Conservation (phyloP, 2,113 vertebrate species). For the Muscicapa adusta region DNA sequence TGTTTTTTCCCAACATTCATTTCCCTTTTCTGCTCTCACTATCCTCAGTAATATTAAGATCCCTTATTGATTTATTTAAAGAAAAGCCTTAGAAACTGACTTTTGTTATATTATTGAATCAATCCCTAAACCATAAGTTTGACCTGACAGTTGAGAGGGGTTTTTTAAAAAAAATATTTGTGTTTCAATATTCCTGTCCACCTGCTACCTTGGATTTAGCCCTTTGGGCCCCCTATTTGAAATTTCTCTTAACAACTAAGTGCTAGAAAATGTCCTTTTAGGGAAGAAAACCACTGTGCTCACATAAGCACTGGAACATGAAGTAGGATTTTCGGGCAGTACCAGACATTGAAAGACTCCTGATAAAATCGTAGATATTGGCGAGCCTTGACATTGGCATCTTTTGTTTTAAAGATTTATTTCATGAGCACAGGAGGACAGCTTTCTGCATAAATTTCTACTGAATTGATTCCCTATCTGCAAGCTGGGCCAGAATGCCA, state of each 20-base stretch:
- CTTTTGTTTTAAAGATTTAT: neutral
- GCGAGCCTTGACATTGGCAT: neutral
- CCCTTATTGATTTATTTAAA: neutral
- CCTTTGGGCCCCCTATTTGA: neutral
- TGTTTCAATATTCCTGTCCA: neutral
- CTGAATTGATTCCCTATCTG: neutral
- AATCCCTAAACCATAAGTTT: neutral
- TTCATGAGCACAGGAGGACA: neutral
- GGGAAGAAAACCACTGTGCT: neutral
- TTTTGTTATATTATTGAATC: neutral
- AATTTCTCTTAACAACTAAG: neutral
- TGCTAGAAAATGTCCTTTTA: neutral
- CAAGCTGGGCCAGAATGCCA: neutral
- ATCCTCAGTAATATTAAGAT: neutral
- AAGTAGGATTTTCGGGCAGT: neutral
- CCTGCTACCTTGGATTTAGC: neutral
- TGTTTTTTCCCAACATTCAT: neutral
- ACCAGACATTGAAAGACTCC: neutral
- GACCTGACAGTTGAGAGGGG: neutral
- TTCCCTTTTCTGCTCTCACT: neutral
- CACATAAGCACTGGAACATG: rapidly evolving
- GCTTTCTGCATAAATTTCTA: neutral
- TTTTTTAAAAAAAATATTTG: neutral
- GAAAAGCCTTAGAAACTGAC: neutral
- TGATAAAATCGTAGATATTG: neutral